These are phyloP conservation scores for Heliconius eleuchia DNA, from an alignment of 1,140 invertebrate genomes.

Conservation along the genomic window DNA sequence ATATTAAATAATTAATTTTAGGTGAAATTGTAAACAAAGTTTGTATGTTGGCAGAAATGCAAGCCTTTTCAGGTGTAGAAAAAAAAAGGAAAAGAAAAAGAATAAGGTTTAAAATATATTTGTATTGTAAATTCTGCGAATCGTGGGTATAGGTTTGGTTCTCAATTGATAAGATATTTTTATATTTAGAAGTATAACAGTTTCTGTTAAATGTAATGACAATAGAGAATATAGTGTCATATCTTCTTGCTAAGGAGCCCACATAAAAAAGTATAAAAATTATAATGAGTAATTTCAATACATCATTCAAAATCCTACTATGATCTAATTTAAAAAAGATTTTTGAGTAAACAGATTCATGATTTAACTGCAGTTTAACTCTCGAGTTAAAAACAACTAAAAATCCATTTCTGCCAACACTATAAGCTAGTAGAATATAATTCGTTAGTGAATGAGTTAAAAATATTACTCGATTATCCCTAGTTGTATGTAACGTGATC, in stretches of 20 bases:
- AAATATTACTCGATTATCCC: slow-evolving; percentile 58
- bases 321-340: neutral
- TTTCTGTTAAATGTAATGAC: too few relatives aligned
- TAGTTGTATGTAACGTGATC: slow-evolving; percentile 67
- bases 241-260: neutral
- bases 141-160: too few relatives aligned
- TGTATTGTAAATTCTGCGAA: too few relatives aligned
- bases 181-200: too few relatives aligned
- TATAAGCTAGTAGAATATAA: slow-evolving; percentile 35
- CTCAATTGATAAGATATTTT: neutral
- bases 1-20: slow-evolving; percentile 1
- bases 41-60: neutral
- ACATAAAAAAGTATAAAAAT: neutral
- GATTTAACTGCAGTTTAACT: slow-evolving; percentile 11
- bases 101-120: too few relatives aligned
- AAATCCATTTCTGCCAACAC: slow-evolving; percentile 24
- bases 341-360: neutral
- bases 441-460: slow-evolving; percentile 44
- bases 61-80: neutral
- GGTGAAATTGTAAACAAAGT: neutral
- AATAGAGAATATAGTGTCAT: too few relatives aligned
- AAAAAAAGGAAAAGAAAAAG: neutral
- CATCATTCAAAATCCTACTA: neutral
- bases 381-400: slow-evolving; percentile 8
- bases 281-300: neutral